Conservation (phyloP, 2,113 vertebrate species). For the Tinamus guttatus region DNA sequence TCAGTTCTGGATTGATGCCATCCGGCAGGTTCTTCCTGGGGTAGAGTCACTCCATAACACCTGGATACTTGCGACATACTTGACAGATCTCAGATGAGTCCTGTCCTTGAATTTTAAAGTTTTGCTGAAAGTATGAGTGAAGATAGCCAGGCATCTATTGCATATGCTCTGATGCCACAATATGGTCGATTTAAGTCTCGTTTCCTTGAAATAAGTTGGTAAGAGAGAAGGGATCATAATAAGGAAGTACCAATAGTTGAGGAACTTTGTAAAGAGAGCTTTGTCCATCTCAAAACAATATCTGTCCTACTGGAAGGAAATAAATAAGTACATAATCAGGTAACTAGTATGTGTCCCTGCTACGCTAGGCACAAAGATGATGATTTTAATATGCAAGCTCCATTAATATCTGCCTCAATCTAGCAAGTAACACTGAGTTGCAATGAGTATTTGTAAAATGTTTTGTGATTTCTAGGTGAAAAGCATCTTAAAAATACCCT, state of each 20-base stretch:
- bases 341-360: background rate
- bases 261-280: background rate
- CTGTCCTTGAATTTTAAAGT: background rate
- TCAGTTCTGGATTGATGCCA: background rate
- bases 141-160: background rate
- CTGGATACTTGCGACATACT: background rate
- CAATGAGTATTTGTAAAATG: background rate
- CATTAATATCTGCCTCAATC: background rate
- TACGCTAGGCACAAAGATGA: background rate
- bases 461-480: background rate
- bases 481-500: background rate
- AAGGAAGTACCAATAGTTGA: accelerated
- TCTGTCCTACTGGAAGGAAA: background rate
- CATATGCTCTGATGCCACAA: background rate
- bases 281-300: background rate
- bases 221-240: background rate
- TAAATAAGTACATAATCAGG: background rate
- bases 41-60: background rate
- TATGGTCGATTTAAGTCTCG: background rate
- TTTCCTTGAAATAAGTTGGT: background rate
- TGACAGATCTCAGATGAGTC: background rate
- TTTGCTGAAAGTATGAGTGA: background rate
- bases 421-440: background rate
- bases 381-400: background rate
- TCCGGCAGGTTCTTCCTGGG: background rate